phyloP scores from a whole-genome alignment of 2,113 vertebrate genomes.

The Pseudolaguvia tuberculata region DNA sequence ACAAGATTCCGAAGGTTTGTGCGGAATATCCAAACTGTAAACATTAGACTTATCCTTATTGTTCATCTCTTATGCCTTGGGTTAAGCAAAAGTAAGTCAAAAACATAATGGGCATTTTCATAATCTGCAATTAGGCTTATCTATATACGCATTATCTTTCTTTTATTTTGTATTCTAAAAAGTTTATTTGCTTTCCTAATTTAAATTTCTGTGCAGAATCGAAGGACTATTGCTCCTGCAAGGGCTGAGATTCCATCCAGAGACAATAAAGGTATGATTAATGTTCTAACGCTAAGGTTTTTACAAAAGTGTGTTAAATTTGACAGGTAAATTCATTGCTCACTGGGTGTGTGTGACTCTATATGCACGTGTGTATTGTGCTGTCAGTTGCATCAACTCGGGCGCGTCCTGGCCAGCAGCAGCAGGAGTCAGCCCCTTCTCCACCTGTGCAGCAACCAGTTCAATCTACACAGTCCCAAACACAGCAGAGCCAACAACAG shows the following conservation, averaged over 20 bases:
- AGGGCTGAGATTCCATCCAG: constrained; percentile 84
- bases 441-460: constrained; percentile 65
- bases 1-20: constrained; percentile 94
- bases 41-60: neutral
- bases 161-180: neutral
- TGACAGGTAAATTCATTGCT: neutral
- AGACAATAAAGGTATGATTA: constrained; percentile 87
- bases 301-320: neutral
- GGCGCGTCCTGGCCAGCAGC: constrained; percentile 77
- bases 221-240: constrained; percentile 75
- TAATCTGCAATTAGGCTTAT: neutral
- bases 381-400: constrained; percentile 76
- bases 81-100: neutral
- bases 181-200: neutral
- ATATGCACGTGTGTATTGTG: neutral
- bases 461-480: constrained; percentile 63
- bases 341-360: neutral
- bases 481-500: constrained; percentile 76
- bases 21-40: neutral
- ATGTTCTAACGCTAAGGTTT: neutral
- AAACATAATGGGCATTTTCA: neutral
- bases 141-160: neutral
- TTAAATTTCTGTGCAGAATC: constrained; percentile 70
- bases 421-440: constrained; percentile 69
- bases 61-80: neutral